A percentile compares a stretch with the other conserved stretches of the same genome.
phyloP scores from a whole-genome alignment of 2,888 invertebrate species.

The Pristionchus maxplancki region DNA sequence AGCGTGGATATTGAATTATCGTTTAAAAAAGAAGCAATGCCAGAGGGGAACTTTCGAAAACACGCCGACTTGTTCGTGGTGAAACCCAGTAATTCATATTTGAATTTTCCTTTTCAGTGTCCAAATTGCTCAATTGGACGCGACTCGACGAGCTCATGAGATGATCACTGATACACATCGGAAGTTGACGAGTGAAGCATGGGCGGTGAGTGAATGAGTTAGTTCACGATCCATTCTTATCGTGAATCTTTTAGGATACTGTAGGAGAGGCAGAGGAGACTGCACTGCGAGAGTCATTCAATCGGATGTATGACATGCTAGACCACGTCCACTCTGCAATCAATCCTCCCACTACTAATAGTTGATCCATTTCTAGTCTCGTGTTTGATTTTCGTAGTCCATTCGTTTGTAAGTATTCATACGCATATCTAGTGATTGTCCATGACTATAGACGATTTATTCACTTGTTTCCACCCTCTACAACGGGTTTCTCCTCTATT shows the following conservation, averaged over 20 bases:
- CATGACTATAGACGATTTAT: neutral
- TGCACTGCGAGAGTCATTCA: constrained; percentile 18
- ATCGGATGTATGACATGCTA: constrained; percentile 42
- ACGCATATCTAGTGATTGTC: constrained; percentile 10
- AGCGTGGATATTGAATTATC: too few relatives aligned
- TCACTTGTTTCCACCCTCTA: neutral
- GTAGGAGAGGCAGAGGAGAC: neutral
- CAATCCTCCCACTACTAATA: neutral
- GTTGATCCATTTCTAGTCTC: neutral
- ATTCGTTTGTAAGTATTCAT: neutral
- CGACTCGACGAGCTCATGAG: constrained; percentile 33
- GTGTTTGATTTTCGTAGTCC: neutral
- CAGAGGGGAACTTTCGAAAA: neutral
- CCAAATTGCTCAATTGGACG: constrained; percentile 28
- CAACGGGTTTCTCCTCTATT: constrained; percentile 18
- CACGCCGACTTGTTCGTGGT: neutral
- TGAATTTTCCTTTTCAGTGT: neutral
- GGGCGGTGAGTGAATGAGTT: neutral
- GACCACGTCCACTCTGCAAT: constrained; percentile 12
- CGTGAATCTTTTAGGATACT: neutral
- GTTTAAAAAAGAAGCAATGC: neutral
- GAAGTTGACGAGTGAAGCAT: neutral
- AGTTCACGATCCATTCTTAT: neutral
- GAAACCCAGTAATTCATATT: neutral
- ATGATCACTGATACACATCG: constrained; percentile 30